Evolutionary conservation across 2,888 invertebrate species (phyloP), one percentile per base, ranked within the genome.

Genomic region (Nowickia ferox): DNA sequence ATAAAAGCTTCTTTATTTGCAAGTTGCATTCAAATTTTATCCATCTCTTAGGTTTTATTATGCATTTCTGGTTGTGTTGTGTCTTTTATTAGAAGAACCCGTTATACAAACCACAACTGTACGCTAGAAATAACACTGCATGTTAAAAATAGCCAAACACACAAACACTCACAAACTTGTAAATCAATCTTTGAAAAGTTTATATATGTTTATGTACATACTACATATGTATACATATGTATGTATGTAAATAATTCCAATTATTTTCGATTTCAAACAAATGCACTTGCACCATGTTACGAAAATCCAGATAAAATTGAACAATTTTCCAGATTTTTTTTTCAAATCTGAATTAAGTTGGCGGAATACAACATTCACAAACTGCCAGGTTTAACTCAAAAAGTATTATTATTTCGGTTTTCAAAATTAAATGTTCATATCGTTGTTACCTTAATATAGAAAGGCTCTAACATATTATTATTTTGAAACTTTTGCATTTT

Each of bases 131-230:
- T 42, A n/a, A 59, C 30, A 66, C 40, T 71, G 57, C 46, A 42
- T 46, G 75, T 57, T 82, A 82, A 76, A 82, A 76, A 76, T 82
- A 82, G 57, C 40, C 66, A 66, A 78, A 44, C 63, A 71, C 44
- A 61, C 44, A 53, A 53, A 51, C 17, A 53, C 38, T 30, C 44
- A 53, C 30, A 44, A n/a, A 40, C n/a, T 13, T 6, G 40, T 30
- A 30, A 30, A 30, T 30, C 30, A 30, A 30, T 30, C 30, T 30
- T 30, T 30, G 30, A 30, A 30, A 30, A 30, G 0, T 30, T 30
- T 30, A 30, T 40, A 38, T n/a, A 10, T 51, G 10, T 9, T 51
- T 10, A 48, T 30, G n/a, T 17, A 40, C 51, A 53, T 38, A 10
- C 4, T 30, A 10, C 17, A 9, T 66, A 17, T n/a, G 19, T 66